Evolutionary conservation across 2,888 invertebrate genomes (phyloP), one percentile per base, ranked within the genome.

Genomic region (Deilephila elpenor): DNA sequence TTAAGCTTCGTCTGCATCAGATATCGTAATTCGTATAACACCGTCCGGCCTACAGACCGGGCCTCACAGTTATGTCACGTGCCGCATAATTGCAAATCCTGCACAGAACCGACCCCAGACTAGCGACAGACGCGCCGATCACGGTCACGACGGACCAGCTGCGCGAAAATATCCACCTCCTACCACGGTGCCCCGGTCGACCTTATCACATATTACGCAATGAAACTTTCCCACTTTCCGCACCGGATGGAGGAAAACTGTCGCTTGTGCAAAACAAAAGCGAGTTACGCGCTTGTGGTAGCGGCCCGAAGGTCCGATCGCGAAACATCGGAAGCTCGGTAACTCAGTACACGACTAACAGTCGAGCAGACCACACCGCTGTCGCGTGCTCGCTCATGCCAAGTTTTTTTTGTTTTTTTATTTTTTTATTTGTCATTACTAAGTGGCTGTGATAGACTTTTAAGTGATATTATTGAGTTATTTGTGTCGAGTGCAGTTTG

Each of bases 391-490:
- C 34, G 44, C 34, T 32, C 56, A 25, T n/a, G 59, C 59, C 2
- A 44, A 59, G 6, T 37, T 32, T 29, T 37, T 34, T 60, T 34
- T 8, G n/a, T 60, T 60, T 71, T 59, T 19, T 25, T 71, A 44
- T 60, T 44, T 44, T 71, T 59, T 25, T 25, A 60, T 71, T 60
- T 71, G 29, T 70, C 53, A 19, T 72, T 53, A 51, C 61, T 75
- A 73, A 77, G 79, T 79, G 78, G 75, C 79, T 78, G 79, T 80
- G 79, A 80, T 80, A 76, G 67, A 75, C 73, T 56, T 59, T 37
- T 60, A 71, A 77, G 79, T 76, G 77, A 77, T 78, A 77, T 73
- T 77, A 75, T 59, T 67, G 6, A 56, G n/a, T 56, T n/a, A n/a
- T 56, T 67, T 67, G 67, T 67, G 67, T 67, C 67, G 25, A 29